These are phyloP conservation scores for Myrmecobius fasciatus DNA, from an alignment of 2,113 vertebrate genomes.

Conservation along the genomic window DNA sequence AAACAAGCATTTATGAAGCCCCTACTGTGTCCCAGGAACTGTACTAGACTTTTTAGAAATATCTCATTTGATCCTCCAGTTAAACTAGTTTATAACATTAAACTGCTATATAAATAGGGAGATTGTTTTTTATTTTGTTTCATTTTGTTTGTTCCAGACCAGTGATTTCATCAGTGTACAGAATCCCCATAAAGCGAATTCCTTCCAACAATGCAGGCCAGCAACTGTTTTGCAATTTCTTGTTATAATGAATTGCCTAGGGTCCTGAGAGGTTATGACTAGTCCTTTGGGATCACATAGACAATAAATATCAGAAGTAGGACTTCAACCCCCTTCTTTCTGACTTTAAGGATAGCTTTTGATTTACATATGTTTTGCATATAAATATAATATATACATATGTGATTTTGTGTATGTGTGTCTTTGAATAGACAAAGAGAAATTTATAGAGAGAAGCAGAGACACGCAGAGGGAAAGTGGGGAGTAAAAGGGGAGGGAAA, in stretches of 20 bases:
- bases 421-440: no score
- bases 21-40: neutral
- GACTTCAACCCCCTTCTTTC: neutral
- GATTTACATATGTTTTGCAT: neutral
- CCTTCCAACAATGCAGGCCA: neutral
- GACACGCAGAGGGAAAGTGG: no score
- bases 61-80: neutral
- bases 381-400: neutral
- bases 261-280: neutral
- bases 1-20: neutral
- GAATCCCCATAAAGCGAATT: neutral
- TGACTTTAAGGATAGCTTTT: neutral
- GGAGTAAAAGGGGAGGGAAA: no score
- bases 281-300: neutral
- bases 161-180: neutral
- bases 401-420: no score
- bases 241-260: neutral
- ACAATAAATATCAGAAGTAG: neutral
- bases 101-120: neutral
- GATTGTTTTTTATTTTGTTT: neutral
- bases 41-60: neutral
- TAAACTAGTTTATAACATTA: neutral
- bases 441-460: neutral
- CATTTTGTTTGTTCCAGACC: neutral
- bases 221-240: neutral